Percentiles rank a stretch among this genome's conserved stretches.
Evolutionary conservation across 2,113 vertebrate genomes (phyloP).

Genomic region (Picathartes gymnocephalus): DNA sequence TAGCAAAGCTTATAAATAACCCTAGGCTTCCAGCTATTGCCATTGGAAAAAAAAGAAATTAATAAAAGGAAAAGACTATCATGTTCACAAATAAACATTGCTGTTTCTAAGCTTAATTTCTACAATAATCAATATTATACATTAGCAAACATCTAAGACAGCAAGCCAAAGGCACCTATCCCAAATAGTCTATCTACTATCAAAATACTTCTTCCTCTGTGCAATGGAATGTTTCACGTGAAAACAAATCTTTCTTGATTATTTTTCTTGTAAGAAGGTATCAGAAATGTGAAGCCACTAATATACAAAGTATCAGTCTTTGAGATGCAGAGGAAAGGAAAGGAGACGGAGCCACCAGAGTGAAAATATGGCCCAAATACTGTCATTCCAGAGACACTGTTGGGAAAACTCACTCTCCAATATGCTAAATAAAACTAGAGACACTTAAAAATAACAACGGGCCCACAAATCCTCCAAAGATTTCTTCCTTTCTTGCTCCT

Average conservation of each 20-base stretch:
- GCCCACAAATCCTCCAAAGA: not conserved
- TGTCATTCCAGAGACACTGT: not conserved
- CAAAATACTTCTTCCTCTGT: not conserved
- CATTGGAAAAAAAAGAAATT: not conserved
- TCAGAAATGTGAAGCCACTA: not conserved
- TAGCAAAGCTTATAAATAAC: slow-evolving; percentile 5
- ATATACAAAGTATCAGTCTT: not conserved
- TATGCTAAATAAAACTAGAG: not conserved
- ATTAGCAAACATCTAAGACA: not conserved
- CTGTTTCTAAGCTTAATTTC: not conserved
- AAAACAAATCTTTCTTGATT: not conserved
- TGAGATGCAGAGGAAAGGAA: not conserved
- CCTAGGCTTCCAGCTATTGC: not conserved
- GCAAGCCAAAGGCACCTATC: not conserved
- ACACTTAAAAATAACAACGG: not conserved
- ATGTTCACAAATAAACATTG: not conserved
- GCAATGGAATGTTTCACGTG: not conserved
- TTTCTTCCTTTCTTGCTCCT: not conserved
- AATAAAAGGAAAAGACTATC: not conserved
- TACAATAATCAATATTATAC: not conserved
- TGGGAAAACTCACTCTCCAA: not conserved
- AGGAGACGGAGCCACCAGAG: not conserved
- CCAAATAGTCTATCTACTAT: not conserved
- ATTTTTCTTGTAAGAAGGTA: not conserved
- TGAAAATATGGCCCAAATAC: not conserved